A percentile compares a stretch with the other conserved stretches of the same genome.
phyloP scores from a whole-genome alignment of 2,113 vertebrate species.

The Donacobius atricapilla region DNA sequence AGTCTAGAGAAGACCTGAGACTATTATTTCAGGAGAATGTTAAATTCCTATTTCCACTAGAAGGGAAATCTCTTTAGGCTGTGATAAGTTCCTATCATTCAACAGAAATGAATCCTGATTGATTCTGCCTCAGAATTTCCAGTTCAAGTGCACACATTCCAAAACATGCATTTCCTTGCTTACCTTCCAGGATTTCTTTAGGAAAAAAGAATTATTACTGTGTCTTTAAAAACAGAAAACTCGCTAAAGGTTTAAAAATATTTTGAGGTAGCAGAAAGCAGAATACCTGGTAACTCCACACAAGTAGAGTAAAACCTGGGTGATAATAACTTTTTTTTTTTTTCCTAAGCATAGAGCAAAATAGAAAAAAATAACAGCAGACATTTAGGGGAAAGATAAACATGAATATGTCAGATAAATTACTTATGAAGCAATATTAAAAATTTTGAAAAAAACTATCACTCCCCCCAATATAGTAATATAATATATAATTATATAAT shows the following conservation, averaged over 20 bases:
- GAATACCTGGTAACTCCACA: background rate
- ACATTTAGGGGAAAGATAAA: background rate
- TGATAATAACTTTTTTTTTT: no score
- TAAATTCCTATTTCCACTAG: background rate
- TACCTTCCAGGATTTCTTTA: background rate
- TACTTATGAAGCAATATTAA: background rate
- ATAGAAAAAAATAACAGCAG: background rate
- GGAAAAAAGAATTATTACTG: background rate
- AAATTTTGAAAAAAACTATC: background rate
- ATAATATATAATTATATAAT: background rate
- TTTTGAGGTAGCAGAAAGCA: background rate
- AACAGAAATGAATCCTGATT: background rate
- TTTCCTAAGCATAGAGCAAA: background rate
- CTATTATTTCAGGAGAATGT: background rate
- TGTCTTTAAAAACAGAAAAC: background rate
- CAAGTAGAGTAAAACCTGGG: background rate
- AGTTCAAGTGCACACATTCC: background rate
- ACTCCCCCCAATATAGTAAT: rapidly evolving
- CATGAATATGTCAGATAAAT: background rate
- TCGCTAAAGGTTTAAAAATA: background rate
- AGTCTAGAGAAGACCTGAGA: background rate
- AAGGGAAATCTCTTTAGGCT: background rate
- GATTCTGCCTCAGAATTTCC: background rate
- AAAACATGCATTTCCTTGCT: background rate
- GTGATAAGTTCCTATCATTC: background rate